phyloP scores from a whole-genome alignment of 1,140 invertebrate genomes.

The Danaus plexippus region DNA sequence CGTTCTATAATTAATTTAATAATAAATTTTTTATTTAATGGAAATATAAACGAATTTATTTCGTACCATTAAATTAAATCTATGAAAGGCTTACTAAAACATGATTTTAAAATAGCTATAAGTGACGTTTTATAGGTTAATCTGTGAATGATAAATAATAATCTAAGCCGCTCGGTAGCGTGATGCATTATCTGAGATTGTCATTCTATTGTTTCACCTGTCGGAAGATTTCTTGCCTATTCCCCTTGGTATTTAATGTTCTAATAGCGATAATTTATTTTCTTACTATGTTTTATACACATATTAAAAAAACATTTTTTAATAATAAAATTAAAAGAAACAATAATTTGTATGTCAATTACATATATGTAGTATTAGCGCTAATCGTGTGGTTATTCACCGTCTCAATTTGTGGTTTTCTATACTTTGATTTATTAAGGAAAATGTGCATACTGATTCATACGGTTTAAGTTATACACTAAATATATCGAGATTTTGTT shows the following conservation, averaged over 20 bases:
- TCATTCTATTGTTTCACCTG: slow-evolving; percentile 21
- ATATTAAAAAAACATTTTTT: slow-evolving; percentile 7
- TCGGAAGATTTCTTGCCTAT: slow-evolving; percentile 18
- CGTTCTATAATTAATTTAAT: too few relatives aligned
- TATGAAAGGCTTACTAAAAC: too few relatives aligned
- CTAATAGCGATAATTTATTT: slow-evolving; percentile 13
- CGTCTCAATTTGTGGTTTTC: slow-evolving; percentile 2
- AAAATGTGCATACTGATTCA: slow-evolving; percentile 9
- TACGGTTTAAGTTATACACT: too few relatives aligned
- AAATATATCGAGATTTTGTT: too few relatives aligned
- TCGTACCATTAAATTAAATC: too few relatives aligned
- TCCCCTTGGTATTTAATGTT: slow-evolving; percentile 16
- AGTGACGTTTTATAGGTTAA: slow-evolving; percentile 19
- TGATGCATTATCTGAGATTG: slow-evolving; percentile 15
- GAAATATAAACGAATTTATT: too few relatives aligned
- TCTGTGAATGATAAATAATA: slow-evolving; percentile 16
- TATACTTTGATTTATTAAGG: slow-evolving; percentile 1
- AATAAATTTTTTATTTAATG: too few relatives aligned
- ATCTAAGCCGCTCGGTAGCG: slow-evolving; percentile 10
- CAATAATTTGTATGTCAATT: too few relatives aligned
- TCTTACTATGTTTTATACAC: not conserved
- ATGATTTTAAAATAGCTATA: too few relatives aligned
- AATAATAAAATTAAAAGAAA: too few relatives aligned
- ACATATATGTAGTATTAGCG: too few relatives aligned
- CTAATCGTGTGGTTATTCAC: not conserved